phyloP scores from a whole-genome alignment of 2,888 invertebrate genomes.

The Conus canariensis region DNA sequence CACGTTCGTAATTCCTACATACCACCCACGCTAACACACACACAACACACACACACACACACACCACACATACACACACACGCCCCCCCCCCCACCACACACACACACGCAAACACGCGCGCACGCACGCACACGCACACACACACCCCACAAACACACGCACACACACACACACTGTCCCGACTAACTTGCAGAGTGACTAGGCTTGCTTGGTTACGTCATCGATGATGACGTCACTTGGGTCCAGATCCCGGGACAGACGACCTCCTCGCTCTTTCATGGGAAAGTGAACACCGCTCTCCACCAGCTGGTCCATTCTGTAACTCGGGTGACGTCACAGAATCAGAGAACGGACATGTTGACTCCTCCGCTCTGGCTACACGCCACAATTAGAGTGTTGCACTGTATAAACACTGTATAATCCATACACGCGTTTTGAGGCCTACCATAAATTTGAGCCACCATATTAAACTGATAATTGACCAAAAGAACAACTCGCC shows the following conservation, averaged over 20 bases:
- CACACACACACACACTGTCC: conserved; percentile 1
- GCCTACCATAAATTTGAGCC: too few relatives aligned
- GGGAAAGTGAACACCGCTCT: neutral
- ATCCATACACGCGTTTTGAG: too few relatives aligned
- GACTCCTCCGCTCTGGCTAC: too few relatives aligned
- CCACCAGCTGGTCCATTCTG: conserved; percentile 5
- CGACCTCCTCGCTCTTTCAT: conserved; percentile 16
- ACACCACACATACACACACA: conserved; percentile 34
- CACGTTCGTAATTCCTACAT: neutral
- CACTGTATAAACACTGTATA: too few relatives aligned
- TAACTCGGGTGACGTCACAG: too few relatives aligned
- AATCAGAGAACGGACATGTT: too few relatives aligned
- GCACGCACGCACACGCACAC: conserved; percentile 28
- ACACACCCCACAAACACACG: conserved; percentile 31
- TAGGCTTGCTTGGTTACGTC: conserved; percentile 33
- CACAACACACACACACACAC: conserved; percentile 29
- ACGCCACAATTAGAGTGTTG: too few relatives aligned
- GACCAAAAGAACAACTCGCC: too few relatives aligned
- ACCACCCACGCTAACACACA: neutral
- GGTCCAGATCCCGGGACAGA: conserved; percentile 21
- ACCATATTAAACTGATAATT: too few relatives aligned
- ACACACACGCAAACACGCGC: conserved; percentile 15
- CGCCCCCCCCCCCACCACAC: too few relatives aligned
- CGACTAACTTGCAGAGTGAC: conserved; percentile 3
- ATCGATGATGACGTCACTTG: conserved; percentile 31